A percentile compares a stretch with the other conserved stretches of the same genome.
phyloP scores from a whole-genome alignment of 2,797 vertebrate genomes.

The Schizothorax lantsangensis region DNA sequence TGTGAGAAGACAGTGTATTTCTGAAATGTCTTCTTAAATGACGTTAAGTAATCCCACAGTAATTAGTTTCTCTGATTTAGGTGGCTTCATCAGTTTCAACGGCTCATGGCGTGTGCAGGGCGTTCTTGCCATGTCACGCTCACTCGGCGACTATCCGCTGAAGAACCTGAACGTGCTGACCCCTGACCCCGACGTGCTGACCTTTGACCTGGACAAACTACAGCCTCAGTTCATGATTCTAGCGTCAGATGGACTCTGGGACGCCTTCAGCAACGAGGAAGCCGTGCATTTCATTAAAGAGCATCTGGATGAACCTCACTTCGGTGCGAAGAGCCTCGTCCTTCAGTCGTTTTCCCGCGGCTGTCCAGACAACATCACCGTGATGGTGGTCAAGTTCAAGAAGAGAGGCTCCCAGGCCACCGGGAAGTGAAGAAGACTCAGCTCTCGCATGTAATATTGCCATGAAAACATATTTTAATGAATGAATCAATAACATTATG shows the following conservation, averaged over 20 bases:
- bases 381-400: conserved; percentile 99
- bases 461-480: neutral
- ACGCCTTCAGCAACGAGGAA: conserved; percentile 98
- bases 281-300: conserved; percentile 95
- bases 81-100: conserved; percentile 98
- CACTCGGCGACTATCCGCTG: conserved; percentile 94
- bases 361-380: conserved; percentile 97
- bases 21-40: neutral
- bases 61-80: conserved; percentile 68
- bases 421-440: conserved; percentile 76
- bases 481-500: conserved; percentile 8
- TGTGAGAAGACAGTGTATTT: neutral
- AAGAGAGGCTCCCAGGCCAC: conserved; percentile 84
- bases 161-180: conserved; percentile 97
- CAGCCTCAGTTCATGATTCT: conserved; percentile 99
- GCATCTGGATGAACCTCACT: conserved; percentile 94
- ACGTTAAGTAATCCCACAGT: neutral
- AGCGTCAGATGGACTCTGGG: conserved; percentile 96
- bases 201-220: conserved; percentile 97
- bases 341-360: conserved; percentile 96
- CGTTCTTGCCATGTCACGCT: conserved; percentile 97
- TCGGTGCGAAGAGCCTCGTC: conserved; percentile 96
- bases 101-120: conserved; percentile 98
- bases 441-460: neutral
- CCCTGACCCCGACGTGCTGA: conserved; percentile 91